A percentile compares a stretch with the other conserved stretches of the same genome.
Evolutionary conservation across 2,797 vertebrate species (phyloP).

Genomic region (Sebastes taczanowskii): DNA sequence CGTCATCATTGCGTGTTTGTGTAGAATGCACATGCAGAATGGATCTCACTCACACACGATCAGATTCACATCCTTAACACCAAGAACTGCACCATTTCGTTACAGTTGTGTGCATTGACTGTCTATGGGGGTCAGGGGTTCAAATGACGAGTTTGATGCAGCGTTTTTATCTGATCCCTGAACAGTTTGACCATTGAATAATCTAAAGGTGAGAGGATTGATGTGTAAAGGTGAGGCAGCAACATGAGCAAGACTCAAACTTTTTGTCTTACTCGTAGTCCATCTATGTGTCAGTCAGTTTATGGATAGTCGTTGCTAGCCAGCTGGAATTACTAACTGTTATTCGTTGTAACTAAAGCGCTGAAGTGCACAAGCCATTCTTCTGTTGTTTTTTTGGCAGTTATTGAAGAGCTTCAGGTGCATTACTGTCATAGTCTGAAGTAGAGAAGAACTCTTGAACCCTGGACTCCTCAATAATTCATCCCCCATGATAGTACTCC

Average conservation of each 20-base stretch:
- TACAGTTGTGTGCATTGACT: not conserved
- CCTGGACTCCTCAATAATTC: not conserved
- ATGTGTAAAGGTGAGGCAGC: not conserved
- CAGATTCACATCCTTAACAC: not conserved
- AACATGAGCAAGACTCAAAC: not conserved
- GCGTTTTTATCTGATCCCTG: not conserved
- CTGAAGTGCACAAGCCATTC: not conserved
- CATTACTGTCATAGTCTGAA: not conserved
- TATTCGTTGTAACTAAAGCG: not conserved
- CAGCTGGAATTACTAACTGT: not conserved
- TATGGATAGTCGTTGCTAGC: not conserved
- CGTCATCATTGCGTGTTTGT: not conserved
- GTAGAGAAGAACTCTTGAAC: not conserved
- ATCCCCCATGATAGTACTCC: not conserved
- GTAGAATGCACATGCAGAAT: not conserved
- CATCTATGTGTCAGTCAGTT: not conserved
- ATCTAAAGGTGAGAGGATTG: not conserved
- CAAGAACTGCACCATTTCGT: not conserved
- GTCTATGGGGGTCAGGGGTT: not conserved
- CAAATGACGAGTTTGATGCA: not conserved
- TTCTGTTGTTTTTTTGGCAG: not conserved
- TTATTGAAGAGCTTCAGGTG: not conserved
- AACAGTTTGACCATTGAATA: not conserved
- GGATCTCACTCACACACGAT: not conserved
- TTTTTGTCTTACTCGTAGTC: not conserved